Evolutionary conservation across 1,140 invertebrate species (phyloP).

Genomic region (Campoletis sonorensis): DNA sequence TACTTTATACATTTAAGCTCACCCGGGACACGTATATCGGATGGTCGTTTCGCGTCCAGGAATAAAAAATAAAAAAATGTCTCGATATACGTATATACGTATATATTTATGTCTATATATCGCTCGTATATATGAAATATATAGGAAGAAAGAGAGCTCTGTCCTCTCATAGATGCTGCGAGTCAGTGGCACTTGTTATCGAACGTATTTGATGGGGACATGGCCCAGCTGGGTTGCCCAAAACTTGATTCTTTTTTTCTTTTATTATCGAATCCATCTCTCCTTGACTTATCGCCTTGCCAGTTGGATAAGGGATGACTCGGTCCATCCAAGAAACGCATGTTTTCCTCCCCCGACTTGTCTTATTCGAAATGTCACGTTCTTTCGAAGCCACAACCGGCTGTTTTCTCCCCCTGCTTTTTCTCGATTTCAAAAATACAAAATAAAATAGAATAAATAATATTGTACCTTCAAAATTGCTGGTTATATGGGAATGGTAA

Average conservation of each 20-base stretch:
- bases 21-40: constrained; percentile 36
- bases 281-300: neutral
- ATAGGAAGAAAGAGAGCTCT: neutral
- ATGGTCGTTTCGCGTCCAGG: constrained; percentile 31
- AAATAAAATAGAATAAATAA: too few relatives aligned
- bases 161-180: neutral
- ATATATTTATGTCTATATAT: neutral
- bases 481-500: too few relatives aligned
- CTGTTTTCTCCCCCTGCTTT: too few relatives aligned
- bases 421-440: too few relatives aligned
- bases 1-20: constrained; percentile 47
- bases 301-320: too few relatives aligned
- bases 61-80: constrained; percentile 24
- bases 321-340: too few relatives aligned
- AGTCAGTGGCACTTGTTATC: constrained; percentile 16
- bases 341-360: too few relatives aligned
- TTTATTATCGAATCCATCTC: constrained; percentile 7
- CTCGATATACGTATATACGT: neutral
- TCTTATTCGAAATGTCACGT: too few relatives aligned
- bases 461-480: too few relatives aligned
- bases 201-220: constrained; percentile 6
- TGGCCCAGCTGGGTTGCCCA: neutral
- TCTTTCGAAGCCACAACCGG: too few relatives aligned
- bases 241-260: neutral
- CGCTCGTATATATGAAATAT: too few relatives aligned